Evolutionary conservation across 2,888 invertebrate species (phyloP).

Genomic region (Anaspis maculata): DNA sequence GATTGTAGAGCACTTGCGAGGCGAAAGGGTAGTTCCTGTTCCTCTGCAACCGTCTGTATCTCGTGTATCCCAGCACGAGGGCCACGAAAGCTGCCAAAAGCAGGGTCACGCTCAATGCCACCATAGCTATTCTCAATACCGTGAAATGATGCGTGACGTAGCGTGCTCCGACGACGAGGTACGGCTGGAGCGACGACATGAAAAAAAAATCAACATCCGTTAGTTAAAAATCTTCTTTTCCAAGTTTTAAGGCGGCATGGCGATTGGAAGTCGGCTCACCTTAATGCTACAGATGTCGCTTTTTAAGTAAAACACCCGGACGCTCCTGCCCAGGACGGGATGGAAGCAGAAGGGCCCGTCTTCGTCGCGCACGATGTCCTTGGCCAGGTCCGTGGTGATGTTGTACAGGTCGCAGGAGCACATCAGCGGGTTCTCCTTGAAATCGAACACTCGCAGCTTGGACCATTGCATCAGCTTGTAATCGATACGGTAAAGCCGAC

Average conservation of each 20-base stretch:
- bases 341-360: constrained; percentile 33
- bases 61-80: constrained; percentile 26
- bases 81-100: constrained; percentile 23
- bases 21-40: constrained; percentile 29
- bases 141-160: constrained; percentile 17
- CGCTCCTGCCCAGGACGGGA: constrained; percentile 18
- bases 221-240: too few species aligned
- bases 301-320: constrained; percentile 23
- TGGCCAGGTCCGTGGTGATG: constrained; percentile 26
- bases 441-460: constrained; percentile 47
- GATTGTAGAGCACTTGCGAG: constrained; percentile 33
- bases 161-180: too few species aligned
- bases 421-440: constrained; percentile 56
- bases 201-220: too few species aligned
- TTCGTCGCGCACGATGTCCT: constrained; percentile 22
- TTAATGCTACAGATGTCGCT: constrained; percentile 21
- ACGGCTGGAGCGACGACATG: too few species aligned
- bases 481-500: constrained; percentile 49
- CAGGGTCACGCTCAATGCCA: constrained; percentile 25
- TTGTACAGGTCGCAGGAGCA: constrained; percentile 51
- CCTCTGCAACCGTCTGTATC: constrained; percentile 27
- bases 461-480: constrained; percentile 49
- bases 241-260: too few species aligned
- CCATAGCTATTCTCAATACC: constrained; percentile 27
- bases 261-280: too few species aligned